Conservation (phyloP, 1,140 invertebrate genomes). For the Atta colombica region DNA sequence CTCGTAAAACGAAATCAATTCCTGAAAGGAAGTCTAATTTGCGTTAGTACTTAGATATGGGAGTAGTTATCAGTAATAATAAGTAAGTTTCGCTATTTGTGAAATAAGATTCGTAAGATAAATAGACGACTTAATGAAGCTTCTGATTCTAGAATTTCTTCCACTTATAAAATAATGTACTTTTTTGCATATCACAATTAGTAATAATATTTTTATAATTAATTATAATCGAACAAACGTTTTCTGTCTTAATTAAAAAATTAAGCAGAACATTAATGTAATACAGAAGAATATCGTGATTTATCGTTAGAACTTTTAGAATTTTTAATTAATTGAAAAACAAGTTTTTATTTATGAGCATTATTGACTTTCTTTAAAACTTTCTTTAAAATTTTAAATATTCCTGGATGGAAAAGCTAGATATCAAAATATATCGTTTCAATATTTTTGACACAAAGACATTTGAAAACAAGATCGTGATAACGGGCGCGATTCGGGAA, state of each 20-base stretch:
- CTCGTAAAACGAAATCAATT: slow-evolving; percentile 76
- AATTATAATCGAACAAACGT: neutral
- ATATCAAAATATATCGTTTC: neutral
- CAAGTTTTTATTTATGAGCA: neutral
- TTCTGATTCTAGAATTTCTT: neutral
- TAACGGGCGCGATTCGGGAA: neutral
- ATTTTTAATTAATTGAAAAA: too few relatives aligned
- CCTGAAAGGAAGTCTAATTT: slow-evolving; percentile 29
- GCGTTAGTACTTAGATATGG: slow-evolving; percentile 54
- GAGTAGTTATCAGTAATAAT: slow-evolving; percentile 42
- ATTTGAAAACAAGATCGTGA: neutral
- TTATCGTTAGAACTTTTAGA: neutral
- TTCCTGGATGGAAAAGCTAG: neutral
- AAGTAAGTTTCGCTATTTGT: slow-evolving; percentile 51
- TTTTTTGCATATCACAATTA: neutral
- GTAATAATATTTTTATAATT: neutral
- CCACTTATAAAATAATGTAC: neutral
- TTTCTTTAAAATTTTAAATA: neutral
- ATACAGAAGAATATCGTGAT: neutral
- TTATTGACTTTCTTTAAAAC: neutral
- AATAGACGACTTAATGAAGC: slow-evolving; percentile 16
- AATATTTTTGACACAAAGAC: neutral
- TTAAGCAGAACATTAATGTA: neutral
- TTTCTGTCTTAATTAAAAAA: neutral
- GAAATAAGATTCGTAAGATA: slow-evolving; percentile 58